Evolutionary conservation across 2,113 vertebrate species (phyloP).

Genomic region (Malurus elegans): DNA sequence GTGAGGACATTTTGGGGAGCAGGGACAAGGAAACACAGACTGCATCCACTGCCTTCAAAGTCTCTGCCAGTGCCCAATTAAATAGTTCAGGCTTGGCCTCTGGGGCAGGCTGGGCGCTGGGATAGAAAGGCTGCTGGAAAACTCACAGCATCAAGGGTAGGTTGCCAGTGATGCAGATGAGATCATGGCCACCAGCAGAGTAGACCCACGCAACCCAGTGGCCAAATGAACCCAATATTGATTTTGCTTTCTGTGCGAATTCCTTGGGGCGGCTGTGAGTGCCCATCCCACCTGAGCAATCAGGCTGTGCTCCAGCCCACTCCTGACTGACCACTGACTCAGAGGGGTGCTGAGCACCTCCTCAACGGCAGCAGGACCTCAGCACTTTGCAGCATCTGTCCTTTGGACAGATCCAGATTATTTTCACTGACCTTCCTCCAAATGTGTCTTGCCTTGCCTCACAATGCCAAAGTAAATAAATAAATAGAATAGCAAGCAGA

Average conservation of each 20-base stretch:
- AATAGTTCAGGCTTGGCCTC: background rate
- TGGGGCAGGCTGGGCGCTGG: background rate
- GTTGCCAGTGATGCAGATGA: background rate
- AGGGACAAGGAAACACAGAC: background rate
- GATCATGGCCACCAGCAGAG: constrained; percentile 42
- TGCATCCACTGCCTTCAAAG: background rate
- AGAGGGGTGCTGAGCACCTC: background rate
- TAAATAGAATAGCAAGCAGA: constrained; percentile 62
- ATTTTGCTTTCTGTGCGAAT: background rate
- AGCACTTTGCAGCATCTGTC: background rate
- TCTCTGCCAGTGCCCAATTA: background rate
- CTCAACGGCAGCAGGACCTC: background rate
- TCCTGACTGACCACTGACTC: background rate
- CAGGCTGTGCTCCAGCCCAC: background rate
- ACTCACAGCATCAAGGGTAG: background rate
- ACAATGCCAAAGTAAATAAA: constrained; percentile 52
- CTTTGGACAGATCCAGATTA: background rate
- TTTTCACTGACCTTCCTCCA: constrained; percentile 32
- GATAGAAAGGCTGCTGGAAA: background rate
- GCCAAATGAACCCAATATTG: background rate
- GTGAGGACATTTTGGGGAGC: background rate
- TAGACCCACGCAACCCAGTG: background rate
- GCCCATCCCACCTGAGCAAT: fast-evolving
- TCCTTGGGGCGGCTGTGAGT: background rate
- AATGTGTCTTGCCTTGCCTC: background rate